Evolutionary conservation across 2,888 invertebrate genomes (phyloP), one percentile per base, ranked within the genome.

Genomic region (Macaria notata): DNA sequence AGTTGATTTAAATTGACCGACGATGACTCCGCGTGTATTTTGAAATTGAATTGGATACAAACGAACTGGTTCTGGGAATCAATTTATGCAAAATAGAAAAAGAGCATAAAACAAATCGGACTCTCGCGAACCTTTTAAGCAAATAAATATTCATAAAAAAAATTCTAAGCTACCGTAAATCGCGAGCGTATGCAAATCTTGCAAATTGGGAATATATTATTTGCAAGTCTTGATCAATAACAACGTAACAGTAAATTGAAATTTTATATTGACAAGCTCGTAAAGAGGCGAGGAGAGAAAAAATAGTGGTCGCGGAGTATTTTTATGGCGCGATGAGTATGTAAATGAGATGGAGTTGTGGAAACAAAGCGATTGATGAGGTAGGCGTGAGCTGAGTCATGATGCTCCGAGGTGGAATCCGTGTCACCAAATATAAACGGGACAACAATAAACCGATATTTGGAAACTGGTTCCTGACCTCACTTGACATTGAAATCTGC

Each of bases 351-450:
- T 61, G 62, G 66, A 74, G 69, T 70, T 73, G 72, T 69, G 68
- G 57, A 63, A 62, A 62, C 56, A 59, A 61, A 43, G 46, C 57
- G 66, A 76, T 72, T 69, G 69, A 70, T 63, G 63, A 62, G 55
- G 83, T 83, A 78, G 84, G 84, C 66, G 81, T 69, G 59, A 68
- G 66, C 73, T 86, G 85, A 87, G 70, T 86, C 88, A 88, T 19
- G 19, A 19, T 19, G 19, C 1, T 19, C 73, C 65, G 59, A 46
- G 72, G 76, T 72, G 70, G 75, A 80, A 75, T 67, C 65, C 69
- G 58, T 70, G 71, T 78, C 73, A 68, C 83, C 80, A 83, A 84
- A 85, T 78, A 78, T 76, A 72, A 75, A 72, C 63, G 68, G 61
- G 68, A 68, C 63, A 70, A 74, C 76, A 78, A 79, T 78, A 74